phyloP scores from a whole-genome alignment of 2,797 vertebrate species.

The Sylvia borin region DNA sequence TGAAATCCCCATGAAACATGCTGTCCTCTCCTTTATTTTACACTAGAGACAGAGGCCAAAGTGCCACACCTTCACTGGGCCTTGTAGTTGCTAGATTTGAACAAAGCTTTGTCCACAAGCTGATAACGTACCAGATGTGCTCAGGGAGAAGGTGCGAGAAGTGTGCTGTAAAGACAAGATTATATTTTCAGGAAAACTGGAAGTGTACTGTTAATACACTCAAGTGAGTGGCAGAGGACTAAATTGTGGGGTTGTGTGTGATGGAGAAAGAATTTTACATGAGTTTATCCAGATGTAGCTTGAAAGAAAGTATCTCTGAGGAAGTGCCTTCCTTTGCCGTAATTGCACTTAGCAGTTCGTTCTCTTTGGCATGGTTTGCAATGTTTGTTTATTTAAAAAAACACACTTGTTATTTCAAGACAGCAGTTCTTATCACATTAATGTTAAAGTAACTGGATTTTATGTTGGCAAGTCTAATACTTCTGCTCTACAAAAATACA shows the following conservation, averaged over 20 bases:
- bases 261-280: background rate
- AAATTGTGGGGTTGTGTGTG: fast-evolving
- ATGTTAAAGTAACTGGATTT: background rate
- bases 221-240: background rate
- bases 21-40: background rate
- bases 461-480: background rate
- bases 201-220: background rate
- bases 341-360: background rate
- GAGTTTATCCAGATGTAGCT: background rate
- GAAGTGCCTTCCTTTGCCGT: background rate
- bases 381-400: background rate
- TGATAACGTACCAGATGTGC: background rate
- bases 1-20: background rate
- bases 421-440: background rate
- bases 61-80: background rate
- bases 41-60: background rate
- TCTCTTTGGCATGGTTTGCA: background rate
- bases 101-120: background rate
- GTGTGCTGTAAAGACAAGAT: background rate
- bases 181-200: background rate
- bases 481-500: background rate
- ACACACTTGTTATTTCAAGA: background rate
- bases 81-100: background rate
- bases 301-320: background rate
- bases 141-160: background rate